These are phyloP conservation scores for Mola mola DNA, from an alignment of 2,113 vertebrate species.

Conservation along the genomic window DNA sequence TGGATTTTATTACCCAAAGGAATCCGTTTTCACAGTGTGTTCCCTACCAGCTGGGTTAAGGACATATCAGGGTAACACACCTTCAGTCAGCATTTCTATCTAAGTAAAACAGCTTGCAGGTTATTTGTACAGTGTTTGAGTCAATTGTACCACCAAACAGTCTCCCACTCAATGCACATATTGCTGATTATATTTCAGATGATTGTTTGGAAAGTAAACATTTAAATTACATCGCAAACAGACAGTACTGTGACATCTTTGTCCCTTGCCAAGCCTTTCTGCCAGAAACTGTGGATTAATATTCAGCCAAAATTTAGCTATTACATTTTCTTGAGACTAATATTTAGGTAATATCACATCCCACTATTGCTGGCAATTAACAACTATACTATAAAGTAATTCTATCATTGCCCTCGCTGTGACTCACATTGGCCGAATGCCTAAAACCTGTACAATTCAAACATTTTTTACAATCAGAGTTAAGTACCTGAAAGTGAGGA, in stretches of 20 bases:
- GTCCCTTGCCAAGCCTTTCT: slow-evolving; percentile 40
- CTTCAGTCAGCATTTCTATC: slow-evolving; percentile 42
- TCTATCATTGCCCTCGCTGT: slow-evolving; percentile 26
- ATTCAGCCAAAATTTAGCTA: slow-evolving; percentile 11
- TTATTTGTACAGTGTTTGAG: slow-evolving; percentile 62
- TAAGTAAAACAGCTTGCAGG: slow-evolving; percentile 22
- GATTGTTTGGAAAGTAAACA: slow-evolving; percentile 70
- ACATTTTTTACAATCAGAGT: slow-evolving; percentile 26
- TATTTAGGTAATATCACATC: slow-evolving; percentile 20
- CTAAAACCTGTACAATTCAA: slow-evolving; percentile 27
- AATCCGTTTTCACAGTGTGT: background rate
- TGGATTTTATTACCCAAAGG: background rate
- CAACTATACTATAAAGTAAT: slow-evolving; percentile 10
- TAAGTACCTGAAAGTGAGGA: slow-evolving; percentile 45
- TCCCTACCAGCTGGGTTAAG: slow-evolving; percentile 41
- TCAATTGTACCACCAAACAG: slow-evolving; percentile 54
- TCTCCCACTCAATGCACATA: slow-evolving; percentile 61
- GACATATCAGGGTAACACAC: slow-evolving; percentile 32
- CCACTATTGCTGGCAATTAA: slow-evolving; percentile 26
- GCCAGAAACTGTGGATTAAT: slow-evolving; percentile 37
- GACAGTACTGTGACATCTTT: slow-evolving; percentile 34
- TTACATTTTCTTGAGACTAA: slow-evolving; percentile 15
- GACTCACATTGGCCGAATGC: slow-evolving; percentile 37
- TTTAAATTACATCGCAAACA: slow-evolving; percentile 69
- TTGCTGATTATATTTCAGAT: slow-evolving; percentile 63